Evolutionary conservation across 2,113 vertebrate species (phyloP).

Genomic region (Pholis gunnellus): DNA sequence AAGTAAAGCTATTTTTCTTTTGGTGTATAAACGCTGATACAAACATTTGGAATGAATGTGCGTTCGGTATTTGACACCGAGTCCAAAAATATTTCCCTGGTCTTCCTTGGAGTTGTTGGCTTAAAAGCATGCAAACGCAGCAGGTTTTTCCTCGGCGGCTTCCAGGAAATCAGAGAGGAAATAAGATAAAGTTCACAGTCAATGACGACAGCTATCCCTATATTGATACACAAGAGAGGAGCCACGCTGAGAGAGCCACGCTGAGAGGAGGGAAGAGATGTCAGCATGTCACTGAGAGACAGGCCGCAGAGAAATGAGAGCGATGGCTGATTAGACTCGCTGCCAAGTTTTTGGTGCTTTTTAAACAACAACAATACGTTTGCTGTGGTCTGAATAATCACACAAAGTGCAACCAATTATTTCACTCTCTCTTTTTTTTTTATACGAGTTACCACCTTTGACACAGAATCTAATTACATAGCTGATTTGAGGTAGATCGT

Average conservation of each 20-base stretch:
- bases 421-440: slow-evolving; percentile 24
- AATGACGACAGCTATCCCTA: slow-evolving; percentile 57
- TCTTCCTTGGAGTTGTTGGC: slow-evolving; percentile 47
- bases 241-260: slow-evolving; percentile 37
- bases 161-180: slow-evolving; percentile 74
- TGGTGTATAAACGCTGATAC: slow-evolving; percentile 29
- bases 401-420: slow-evolving; percentile 19
- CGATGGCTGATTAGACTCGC: slow-evolving; percentile 85
- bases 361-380: background rate
- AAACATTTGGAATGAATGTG: slow-evolving; percentile 30
- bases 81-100: slow-evolving; percentile 40
- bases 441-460: slow-evolving; percentile 2
- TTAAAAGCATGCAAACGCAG: slow-evolving; percentile 57
- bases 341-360: background rate
- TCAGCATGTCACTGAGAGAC: slow-evolving; percentile 87
- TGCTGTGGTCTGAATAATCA: background rate
- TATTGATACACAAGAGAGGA: slow-evolving; percentile 66
- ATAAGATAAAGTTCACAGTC: slow-evolving; percentile 75
- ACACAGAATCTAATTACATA: slow-evolving; percentile 16
- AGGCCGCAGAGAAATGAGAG: slow-evolving; percentile 81
- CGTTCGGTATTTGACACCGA: slow-evolving; percentile 27
- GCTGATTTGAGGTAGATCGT: slow-evolving; percentile 40
- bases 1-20: background rate
- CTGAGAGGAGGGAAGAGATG: slow-evolving; percentile 38
- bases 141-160: slow-evolving; percentile 60